Conservation (phyloP, 2,888 invertebrate genomes). For the Caenorhabditis sulstoni region DNA sequence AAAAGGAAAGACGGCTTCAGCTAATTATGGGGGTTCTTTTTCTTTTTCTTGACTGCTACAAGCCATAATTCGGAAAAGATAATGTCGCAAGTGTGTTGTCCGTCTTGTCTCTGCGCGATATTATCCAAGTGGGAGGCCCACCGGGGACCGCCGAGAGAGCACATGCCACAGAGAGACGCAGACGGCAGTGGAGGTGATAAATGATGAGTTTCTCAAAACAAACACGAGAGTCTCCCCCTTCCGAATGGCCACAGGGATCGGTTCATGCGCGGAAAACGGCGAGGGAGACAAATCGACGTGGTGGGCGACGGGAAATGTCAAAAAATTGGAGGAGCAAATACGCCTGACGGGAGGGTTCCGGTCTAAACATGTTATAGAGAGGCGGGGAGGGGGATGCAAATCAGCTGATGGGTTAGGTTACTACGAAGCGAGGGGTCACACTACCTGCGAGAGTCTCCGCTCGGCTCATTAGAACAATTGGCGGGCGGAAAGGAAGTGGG, state of each 20-base stretch:
- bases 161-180: conserved; percentile 20
- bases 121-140: conserved; percentile 50
- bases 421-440: conserved; percentile 38
- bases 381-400: conserved; percentile 32
- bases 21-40: conserved; percentile 24
- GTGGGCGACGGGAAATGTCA: conserved; percentile 32
- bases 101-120: conserved; percentile 45
- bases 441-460: conserved; percentile 11
- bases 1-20: conserved; percentile 2
- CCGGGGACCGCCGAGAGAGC: conserved; percentile 24
- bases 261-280: conserved; percentile 35
- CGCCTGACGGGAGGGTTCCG: conserved; percentile 37
- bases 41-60: conserved; percentile 18
- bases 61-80: conserved; percentile 44
- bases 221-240: conserved; percentile 27
- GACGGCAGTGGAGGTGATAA: conserved; percentile 47
- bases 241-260: not conserved
- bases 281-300: conserved; percentile 8
- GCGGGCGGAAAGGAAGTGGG: conserved; percentile 9
- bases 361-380: conserved; percentile 31
- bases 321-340: conserved; percentile 52
- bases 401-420: conserved; percentile 44
- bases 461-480: conserved; percentile 35
- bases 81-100: conserved; percentile 35
- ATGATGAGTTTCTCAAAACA: conserved; percentile 58